Percentiles rank a stretch among this genome's conserved stretches.
These are phyloP conservation scores for Lissonota sp. DNA, from an alignment of 2,888 invertebrate species.

Conservation along the genomic window DNA sequence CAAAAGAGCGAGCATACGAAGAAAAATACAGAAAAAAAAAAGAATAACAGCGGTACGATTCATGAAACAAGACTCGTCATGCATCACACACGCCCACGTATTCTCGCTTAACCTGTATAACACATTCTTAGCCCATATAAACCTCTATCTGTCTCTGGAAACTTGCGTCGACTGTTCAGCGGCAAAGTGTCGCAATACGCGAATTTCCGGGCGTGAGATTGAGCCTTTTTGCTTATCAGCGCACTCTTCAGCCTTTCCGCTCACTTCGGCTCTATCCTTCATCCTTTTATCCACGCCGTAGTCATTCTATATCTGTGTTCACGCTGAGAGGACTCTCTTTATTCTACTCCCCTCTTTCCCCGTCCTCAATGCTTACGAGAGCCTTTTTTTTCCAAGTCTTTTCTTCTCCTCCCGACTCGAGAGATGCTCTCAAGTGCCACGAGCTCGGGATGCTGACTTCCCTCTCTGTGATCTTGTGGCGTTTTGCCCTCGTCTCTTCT, in stretches of 20 bases:
- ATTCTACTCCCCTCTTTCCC: neutral
- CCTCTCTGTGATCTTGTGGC: constrained; percentile 35
- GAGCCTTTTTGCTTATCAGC: too few species aligned
- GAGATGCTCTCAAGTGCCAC: constrained; percentile 59
- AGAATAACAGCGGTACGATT: constrained; percentile 70
- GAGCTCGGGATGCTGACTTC: too few species aligned
- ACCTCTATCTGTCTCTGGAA: neutral
- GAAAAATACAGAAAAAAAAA: constrained; percentile 31
- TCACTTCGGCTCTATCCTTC: constrained; percentile 29
- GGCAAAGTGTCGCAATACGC: too few species aligned
- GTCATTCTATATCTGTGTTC: constrained; percentile 36
- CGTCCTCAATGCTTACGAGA: constrained; percentile 49
- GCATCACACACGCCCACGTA: constrained; percentile 77
- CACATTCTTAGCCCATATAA: constrained; percentile 3
- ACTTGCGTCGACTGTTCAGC: too few species aligned
- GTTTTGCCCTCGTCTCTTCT: constrained; percentile 24
- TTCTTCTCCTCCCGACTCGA: constrained; percentile 57
- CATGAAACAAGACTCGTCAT: constrained; percentile 73
- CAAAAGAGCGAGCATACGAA: constrained; percentile 63
- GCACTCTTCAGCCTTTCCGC: neutral
- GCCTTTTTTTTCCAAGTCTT: constrained; percentile 43
- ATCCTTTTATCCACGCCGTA: constrained; percentile 34
- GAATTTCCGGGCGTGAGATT: too few species aligned
- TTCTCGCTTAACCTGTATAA: constrained; percentile 60
- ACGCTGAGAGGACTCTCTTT: constrained; percentile 16